Evolutionary conservation across 1,140 invertebrate genomes (phyloP).

Genomic region (Drosophila elegans): DNA sequence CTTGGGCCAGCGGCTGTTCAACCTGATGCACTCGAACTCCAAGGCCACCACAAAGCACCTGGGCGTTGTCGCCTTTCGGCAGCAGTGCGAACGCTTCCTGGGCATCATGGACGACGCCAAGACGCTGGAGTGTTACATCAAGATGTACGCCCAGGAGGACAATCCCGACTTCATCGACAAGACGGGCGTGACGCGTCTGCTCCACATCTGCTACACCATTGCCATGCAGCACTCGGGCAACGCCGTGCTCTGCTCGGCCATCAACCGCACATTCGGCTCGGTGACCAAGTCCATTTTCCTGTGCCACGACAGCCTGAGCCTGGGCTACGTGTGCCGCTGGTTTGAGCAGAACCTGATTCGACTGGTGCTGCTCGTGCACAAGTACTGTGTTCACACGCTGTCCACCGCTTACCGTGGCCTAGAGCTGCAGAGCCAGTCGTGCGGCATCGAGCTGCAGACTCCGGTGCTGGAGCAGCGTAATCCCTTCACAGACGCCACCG

Average conservation of each 20-base stretch:
- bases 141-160: slow-evolving; percentile 86
- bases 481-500: slow-evolving; percentile 78
- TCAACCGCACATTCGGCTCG: slow-evolving; percentile 89
- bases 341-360: slow-evolving; percentile 90
- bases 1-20: slow-evolving; percentile 89
- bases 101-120: slow-evolving; percentile 88
- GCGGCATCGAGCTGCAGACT: slow-evolving; percentile 89
- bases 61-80: slow-evolving; percentile 87
- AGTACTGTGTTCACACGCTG: slow-evolving; percentile 90
- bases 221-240: slow-evolving; percentile 90
- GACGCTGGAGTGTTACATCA: slow-evolving; percentile 89
- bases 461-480: slow-evolving; percentile 89
- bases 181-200: slow-evolving; percentile 87
- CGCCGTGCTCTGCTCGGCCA: slow-evolving; percentile 86
- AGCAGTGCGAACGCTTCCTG: slow-evolving; percentile 90
- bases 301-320: slow-evolving; percentile 90
- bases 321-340: slow-evolving; percentile 92
- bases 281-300: slow-evolving; percentile 92
- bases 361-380: slow-evolving; percentile 91
- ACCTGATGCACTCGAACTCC: slow-evolving; percentile 87
- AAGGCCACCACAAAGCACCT: slow-evolving; percentile 88
- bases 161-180: slow-evolving; percentile 82
- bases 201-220: slow-evolving; percentile 90
- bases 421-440: slow-evolving; percentile 86
- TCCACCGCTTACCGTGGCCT: slow-evolving; percentile 91